Base-by-base conservation (phyloP, 2,113 vertebrate species). In the Corythornis cristatus region DNA sequence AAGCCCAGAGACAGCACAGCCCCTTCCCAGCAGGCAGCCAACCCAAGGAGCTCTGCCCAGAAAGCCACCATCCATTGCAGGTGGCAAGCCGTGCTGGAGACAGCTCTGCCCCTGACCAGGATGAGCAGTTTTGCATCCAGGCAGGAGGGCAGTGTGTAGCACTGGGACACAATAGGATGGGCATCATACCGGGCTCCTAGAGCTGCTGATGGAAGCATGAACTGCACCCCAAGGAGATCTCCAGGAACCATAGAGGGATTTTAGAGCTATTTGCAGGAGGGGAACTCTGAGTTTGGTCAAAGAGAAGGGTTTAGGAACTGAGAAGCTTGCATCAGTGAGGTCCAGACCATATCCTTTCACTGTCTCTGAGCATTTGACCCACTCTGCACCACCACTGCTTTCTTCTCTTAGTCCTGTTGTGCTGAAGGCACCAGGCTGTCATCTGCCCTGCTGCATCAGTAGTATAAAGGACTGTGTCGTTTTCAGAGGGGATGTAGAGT, bases 61-160 rank as follows among this genome's bases (percentile, higher is more conserved):
- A 57, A 43, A 84, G 21, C 42, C 28, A 15, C 53, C 33, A 29
- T 60, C 88, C 53, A 53, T 45, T 16, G 1, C 16, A 5, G 28
- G 13, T 66, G 56, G 60, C 6, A n/a, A 42, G n/a, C 50, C 4
- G 2, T 6, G 3, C 42, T 6, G 7, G 31, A 66, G 79, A 66
- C 6, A 4, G n/a, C 29, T 6, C 81, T 90, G 87, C 46, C 86
- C 87, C 61, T 8, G 9, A 72, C n/a, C 23, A 93, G 42, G 51
- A 75, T 19, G 81, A 79, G 70, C 64, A 43, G 71, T 35, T 95
- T 90, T 76, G 53, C 89, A 56, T 74, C 75, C 54, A 62, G 91
- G 92, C 37, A 2, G 50, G 33, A 14, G 2, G 2, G 33, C 0
- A 4, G 50, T 51, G 83, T 37, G 48, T 75, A 92, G 45, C 0